A percentile compares a stretch with the other conserved stretches of the same genome.
Conservation (phyloP, 2,113 vertebrate genomes). For the Nesoenas mayeri region DNA sequence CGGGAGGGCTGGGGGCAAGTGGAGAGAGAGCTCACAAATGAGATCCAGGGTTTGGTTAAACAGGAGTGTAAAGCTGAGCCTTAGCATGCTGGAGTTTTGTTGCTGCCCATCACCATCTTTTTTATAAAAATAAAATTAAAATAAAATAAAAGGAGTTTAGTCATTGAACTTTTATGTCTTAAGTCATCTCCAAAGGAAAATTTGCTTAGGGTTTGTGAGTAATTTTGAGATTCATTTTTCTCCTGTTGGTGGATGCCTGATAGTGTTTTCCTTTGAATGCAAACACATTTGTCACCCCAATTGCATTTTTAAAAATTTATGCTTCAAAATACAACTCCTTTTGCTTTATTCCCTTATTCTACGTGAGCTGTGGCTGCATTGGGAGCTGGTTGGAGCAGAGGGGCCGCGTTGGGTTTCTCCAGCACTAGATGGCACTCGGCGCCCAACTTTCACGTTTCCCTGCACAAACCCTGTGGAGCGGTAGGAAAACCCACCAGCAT, state of each 20-base stretch:
- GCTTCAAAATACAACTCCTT: not conserved
- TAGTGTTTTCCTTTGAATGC: not conserved
- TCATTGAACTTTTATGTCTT: not conserved
- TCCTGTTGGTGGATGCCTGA: fast-evolving
- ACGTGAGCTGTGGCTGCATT: fast-evolving
- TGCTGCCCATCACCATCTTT: not conserved
- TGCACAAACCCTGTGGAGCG: not conserved
- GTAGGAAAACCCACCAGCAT: not conserved
- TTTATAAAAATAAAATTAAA: not conserved
- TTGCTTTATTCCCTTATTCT: fast-evolving
- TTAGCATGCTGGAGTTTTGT: fast-evolving
- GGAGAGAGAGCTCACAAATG: not conserved
- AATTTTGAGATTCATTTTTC: fast-evolving
- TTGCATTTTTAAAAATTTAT: not conserved
- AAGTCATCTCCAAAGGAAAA: not conserved
- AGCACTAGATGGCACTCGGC: constrained; percentile 76
- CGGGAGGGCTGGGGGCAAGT: no score
- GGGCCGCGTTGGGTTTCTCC: fast-evolving
- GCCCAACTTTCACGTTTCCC: not conserved
- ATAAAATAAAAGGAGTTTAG: not conserved
- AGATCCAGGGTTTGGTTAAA: not conserved
- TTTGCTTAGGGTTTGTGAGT: not conserved
- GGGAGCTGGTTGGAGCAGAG: fast-evolving
- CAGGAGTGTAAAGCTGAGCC: no score
- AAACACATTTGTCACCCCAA: not conserved